Evolutionary conservation across 2,888 invertebrate genomes (phyloP).

Genomic region (Lithosia quadra): DNA sequence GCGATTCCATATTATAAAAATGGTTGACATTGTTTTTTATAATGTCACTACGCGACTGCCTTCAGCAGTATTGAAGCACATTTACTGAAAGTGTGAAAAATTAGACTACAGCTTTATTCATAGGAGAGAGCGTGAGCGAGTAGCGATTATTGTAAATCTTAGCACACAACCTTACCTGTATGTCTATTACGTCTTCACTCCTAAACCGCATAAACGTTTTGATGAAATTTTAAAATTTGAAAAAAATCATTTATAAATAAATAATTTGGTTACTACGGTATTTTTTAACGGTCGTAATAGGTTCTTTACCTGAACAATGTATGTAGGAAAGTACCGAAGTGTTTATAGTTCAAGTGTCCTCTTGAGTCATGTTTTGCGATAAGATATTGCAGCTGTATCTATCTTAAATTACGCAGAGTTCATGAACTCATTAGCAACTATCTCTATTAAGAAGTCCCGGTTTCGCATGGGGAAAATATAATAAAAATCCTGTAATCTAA

Average conservation of each 20-base stretch:
- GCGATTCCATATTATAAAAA: constrained; percentile 15
- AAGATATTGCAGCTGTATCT: background rate
- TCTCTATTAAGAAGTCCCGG: too few relatives aligned
- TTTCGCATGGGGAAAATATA: too few relatives aligned
- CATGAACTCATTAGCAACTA: background rate
- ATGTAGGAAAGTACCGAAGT: constrained; percentile 1
- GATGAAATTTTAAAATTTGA: too few relatives aligned
- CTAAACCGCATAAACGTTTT: too few relatives aligned
- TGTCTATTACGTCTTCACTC: too few relatives aligned
- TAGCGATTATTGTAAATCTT: background rate
- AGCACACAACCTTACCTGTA: too few relatives aligned
- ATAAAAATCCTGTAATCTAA: too few relatives aligned
- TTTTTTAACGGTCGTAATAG: too few relatives aligned
- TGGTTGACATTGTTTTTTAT: constrained; percentile 28
- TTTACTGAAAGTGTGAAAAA: constrained; percentile 45
- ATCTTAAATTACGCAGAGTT: background rate
- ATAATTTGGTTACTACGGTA: too few relatives aligned
- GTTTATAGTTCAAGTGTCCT: background rate
- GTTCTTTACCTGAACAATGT: background rate
- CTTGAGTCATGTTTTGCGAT: background rate
- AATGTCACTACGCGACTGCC: constrained; percentile 35
- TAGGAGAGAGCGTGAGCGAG: constrained; percentile 25
- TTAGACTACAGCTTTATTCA: constrained; percentile 6
- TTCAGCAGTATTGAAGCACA: constrained; percentile 26
- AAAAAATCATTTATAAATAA: too few relatives aligned